A percentile compares a stretch with the other conserved stretches of the same genome.
These are phyloP conservation scores for Drosophila pallidifrons DNA, from an alignment of 1,140 invertebrate species.

Conservation along the genomic window DNA sequence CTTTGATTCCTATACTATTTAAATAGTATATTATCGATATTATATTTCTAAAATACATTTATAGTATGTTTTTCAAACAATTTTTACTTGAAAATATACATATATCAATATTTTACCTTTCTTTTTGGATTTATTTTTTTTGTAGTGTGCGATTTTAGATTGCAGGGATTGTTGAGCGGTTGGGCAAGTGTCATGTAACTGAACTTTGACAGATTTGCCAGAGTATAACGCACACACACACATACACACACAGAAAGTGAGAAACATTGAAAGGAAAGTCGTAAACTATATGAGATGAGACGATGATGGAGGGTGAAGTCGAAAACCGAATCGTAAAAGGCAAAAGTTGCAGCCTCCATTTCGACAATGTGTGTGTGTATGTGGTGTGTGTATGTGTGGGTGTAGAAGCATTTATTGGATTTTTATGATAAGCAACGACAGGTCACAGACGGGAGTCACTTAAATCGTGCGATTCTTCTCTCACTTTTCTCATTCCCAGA, in stretches of 20 bases:
- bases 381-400: slow-evolving; percentile 19
- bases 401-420: slow-evolving; percentile 68
- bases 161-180: slow-evolving; percentile 9
- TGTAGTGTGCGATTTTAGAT: slow-evolving; percentile 33
- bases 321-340: slow-evolving; percentile 54
- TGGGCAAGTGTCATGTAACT: slow-evolving; percentile 45
- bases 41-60: too few species aligned
- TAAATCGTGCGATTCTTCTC: slow-evolving; percentile 7
- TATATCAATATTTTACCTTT: background rate
- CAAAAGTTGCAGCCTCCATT: slow-evolving; percentile 23
- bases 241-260: slow-evolving; percentile 7
- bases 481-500: background rate
- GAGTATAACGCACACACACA: slow-evolving; percentile 15
- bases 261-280: slow-evolving; percentile 41
- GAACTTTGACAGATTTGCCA: slow-evolving; percentile 57
- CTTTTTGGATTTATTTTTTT: background rate
- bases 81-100: background rate
- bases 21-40: too few species aligned
- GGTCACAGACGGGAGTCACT: slow-evolving; percentile 45
- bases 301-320: slow-evolving; percentile 46
- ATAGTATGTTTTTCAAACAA: too few species aligned
- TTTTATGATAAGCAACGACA: slow-evolving; percentile 72
- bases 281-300: slow-evolving; percentile 57
- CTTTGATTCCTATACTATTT: too few species aligned
- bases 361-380: background rate